Base-by-base conservation (phyloP, 2,797 vertebrate genomes). In the Eupleurogrammus muticus region DNA sequence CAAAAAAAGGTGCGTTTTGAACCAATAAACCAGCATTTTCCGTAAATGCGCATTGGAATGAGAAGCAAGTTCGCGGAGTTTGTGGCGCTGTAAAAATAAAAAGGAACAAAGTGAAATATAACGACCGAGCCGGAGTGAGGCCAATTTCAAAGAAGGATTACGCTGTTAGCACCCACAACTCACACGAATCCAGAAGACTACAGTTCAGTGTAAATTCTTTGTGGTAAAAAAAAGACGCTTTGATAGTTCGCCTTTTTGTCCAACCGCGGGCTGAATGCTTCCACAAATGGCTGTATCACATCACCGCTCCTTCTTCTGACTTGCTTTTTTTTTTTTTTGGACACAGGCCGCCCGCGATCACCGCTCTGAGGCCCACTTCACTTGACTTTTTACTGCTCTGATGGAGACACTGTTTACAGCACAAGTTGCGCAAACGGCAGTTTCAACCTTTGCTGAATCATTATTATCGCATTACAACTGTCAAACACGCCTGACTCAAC, bases 271-370 rank as follows among this genome's bases (percentile, higher is more conserved):
- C 61, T 77, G 70, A 81, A 63, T 51, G 60, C 85, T 86, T 87
- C 75, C 81, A 75, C 82, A 65, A 82, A 85, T 77, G 87, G 83
- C 87, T 84, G 82, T 56, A 73, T 79, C 78, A 68, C 77, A 58
- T 81, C 78, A 75, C 80, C 3, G 70, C 83, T 77, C 53, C 56
- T 74, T 51, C 69, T 80, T 72, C 73, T 70, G 70, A 56, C 53
- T 44, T 19, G n/a, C 62, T 52, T 44, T 46, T 44, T 6, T 44
- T 19, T 14, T 56, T 52, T 44, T 46, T 44, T 6, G 40, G 40
- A 44, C 40, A 44, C 32, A 21, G n/a, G n/a, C 19, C 58, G 38
- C 40, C 73, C 77, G 75, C 83, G 78, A 86, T 82, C 81, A 74
- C 77, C 1, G 5, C 68, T 73, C 66, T 67, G 49, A 16, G 56